phyloP scores from a whole-genome alignment of 2,888 invertebrate genomes.

The Nemotelus nigrinus region DNA sequence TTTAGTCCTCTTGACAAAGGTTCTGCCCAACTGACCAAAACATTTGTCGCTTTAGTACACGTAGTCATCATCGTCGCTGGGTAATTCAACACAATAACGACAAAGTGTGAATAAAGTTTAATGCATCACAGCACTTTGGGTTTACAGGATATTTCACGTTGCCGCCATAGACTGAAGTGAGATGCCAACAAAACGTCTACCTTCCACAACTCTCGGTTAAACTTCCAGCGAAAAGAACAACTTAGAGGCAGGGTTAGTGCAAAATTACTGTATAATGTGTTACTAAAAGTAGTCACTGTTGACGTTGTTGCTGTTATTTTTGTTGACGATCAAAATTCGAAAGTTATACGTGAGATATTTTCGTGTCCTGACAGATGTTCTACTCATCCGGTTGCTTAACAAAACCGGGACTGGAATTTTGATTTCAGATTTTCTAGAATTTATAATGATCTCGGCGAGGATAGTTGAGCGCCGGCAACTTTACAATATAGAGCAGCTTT shows the following conservation, averaged over 20 bases:
- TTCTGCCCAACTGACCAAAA: too few relatives aligned
- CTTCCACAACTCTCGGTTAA: background rate
- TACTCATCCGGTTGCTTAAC: constrained; percentile 14
- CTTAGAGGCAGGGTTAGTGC: constrained; percentile 17
- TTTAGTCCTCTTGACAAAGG: too few relatives aligned
- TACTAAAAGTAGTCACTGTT: constrained; percentile 12
- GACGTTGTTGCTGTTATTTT: constrained; percentile 23
- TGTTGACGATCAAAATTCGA: constrained; percentile 46
- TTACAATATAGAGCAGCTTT: too few relatives aligned
- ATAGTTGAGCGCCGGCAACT: too few relatives aligned
- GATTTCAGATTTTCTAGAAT: background rate
- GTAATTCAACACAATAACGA: constrained; percentile 44
- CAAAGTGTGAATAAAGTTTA: constrained; percentile 49
- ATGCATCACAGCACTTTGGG: constrained; percentile 45
- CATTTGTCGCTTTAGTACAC: background rate
- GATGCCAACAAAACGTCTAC: constrained; percentile 30
- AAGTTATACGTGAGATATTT: constrained; percentile 47
- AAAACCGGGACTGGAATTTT: background rate
- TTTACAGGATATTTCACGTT: constrained; percentile 30
- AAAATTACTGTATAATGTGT: constrained; percentile 38
- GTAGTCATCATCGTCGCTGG: constrained; percentile 36
- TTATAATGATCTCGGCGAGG: background rate
- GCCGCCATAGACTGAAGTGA: constrained; percentile 19
- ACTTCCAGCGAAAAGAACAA: constrained; percentile 8
- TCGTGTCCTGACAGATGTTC: constrained; percentile 43